A percentile compares a stretch with the other conserved stretches of the same genome.
phyloP scores from a whole-genome alignment of 2,797 vertebrate genomes.

The Rhynchonycteris naso region DNA sequence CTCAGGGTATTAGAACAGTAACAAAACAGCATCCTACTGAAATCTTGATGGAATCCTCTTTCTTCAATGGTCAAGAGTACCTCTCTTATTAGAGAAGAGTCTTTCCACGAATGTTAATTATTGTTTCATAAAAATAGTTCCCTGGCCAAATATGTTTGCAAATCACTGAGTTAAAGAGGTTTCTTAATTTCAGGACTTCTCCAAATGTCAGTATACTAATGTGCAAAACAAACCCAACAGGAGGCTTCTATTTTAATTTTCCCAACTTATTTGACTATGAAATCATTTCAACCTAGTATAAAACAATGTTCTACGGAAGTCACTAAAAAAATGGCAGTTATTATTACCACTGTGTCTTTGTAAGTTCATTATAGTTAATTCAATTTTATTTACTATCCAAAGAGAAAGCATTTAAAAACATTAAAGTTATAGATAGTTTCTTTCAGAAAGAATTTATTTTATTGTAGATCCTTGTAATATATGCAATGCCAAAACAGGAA shows the following conservation, averaged over 20 bases:
- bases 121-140: not conserved
- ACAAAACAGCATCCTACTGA: not conserved
- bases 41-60: not conserved
- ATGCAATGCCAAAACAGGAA: not conserved
- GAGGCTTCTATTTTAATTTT: slow-evolving; percentile 19
- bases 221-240: not conserved
- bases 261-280: not conserved
- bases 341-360: not conserved
- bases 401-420: not conserved
- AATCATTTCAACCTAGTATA: not conserved
- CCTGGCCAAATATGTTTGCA: not conserved
- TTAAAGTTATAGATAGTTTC: not conserved
- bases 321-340: not conserved
- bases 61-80: not conserved
- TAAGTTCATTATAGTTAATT: not conserved
- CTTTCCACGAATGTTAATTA: not conserved
- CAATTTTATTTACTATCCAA: not conserved
- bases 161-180: not conserved
- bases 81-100: not conserved
- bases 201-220: not conserved
- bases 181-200: not conserved
- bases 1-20: not conserved
- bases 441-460: not conserved
- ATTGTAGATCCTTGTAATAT: not conserved
- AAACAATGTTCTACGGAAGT: not conserved